Percentiles rank a stretch among this genome's conserved stretches.
Conservation (phyloP, 2,113 vertebrate genomes). For the Castor canadensis region DNA sequence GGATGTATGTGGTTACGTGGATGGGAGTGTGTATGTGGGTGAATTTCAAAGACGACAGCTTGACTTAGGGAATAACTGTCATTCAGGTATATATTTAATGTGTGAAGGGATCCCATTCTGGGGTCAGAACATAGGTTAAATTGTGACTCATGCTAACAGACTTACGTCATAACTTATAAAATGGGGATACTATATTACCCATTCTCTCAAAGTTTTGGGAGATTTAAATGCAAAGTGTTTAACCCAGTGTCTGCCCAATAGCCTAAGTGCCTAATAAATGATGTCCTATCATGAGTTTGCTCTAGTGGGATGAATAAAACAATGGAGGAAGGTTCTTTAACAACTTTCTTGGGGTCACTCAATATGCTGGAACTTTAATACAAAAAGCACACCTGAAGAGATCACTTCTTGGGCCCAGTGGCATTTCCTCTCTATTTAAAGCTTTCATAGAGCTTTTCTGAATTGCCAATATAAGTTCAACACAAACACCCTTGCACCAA, state of each 20-base stretch:
- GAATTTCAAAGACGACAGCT: neutral
- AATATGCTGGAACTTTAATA: neutral
- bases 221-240: neutral
- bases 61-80: neutral
- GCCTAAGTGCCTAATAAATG: neutral
- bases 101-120: neutral
- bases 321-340: neutral
- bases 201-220: neutral
- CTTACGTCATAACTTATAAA: neutral
- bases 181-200: neutral
- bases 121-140: neutral
- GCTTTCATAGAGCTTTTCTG: neutral
- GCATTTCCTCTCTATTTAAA: constrained; percentile 5
- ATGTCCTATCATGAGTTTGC: neutral
- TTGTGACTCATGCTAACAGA: neutral
- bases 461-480: neutral
- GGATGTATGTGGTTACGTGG: rapidly evolving
- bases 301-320: neutral
- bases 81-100: rapidly evolving
- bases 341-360: neutral
- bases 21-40: too few relatives aligned
- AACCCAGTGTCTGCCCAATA: rapidly evolving
- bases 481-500: neutral
- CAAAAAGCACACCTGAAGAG: too few relatives aligned
- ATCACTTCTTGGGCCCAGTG: neutral